Conservation (phyloP, 2,888 invertebrate genomes). For the Elmis aenea region DNA sequence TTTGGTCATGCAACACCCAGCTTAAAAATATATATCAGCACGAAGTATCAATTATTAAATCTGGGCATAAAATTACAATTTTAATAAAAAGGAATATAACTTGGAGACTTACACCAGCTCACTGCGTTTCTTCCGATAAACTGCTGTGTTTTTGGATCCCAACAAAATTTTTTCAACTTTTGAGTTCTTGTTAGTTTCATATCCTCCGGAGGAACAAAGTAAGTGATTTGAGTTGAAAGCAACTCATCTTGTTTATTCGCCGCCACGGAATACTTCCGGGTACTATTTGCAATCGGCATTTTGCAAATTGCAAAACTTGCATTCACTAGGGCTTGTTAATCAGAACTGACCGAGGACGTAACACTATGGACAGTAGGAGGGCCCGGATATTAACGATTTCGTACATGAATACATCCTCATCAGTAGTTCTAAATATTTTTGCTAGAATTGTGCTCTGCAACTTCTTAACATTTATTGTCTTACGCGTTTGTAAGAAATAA, state of each 20-base stretch:
- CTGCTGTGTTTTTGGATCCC: conserved; percentile 68
- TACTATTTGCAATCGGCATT: conserved; percentile 26
- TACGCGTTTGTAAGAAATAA: background rate
- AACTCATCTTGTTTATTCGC: conserved; percentile 43
- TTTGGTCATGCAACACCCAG: no score
- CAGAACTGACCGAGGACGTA: conserved; percentile 19
- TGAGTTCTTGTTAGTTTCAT: conserved; percentile 53
- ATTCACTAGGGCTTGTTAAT: conserved; percentile 4
- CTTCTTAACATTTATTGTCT: background rate
- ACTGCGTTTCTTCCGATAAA: conserved; percentile 72
- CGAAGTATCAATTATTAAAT: background rate
- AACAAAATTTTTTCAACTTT: conserved; percentile 63
- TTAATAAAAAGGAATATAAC: background rate
- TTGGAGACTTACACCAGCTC: conserved; percentile 74
- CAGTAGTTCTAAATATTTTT: conserved; percentile 35
- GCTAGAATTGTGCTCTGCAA: background rate
- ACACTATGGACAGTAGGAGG: conserved; percentile 39
- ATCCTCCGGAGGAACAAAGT: conserved; percentile 62
- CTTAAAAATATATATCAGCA: background rate
- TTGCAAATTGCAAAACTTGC: no score
- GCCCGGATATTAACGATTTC: conserved; percentile 51
- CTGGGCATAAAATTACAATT: no score
- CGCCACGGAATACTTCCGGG: conserved; percentile 27
- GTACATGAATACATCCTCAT: conserved; percentile 50
- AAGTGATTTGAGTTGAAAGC: conserved; percentile 46